Evolutionary conservation across 2,113 vertebrate species (phyloP), one percentile per base, ranked within the genome.

Genomic region (Butorides virescens): DNA sequence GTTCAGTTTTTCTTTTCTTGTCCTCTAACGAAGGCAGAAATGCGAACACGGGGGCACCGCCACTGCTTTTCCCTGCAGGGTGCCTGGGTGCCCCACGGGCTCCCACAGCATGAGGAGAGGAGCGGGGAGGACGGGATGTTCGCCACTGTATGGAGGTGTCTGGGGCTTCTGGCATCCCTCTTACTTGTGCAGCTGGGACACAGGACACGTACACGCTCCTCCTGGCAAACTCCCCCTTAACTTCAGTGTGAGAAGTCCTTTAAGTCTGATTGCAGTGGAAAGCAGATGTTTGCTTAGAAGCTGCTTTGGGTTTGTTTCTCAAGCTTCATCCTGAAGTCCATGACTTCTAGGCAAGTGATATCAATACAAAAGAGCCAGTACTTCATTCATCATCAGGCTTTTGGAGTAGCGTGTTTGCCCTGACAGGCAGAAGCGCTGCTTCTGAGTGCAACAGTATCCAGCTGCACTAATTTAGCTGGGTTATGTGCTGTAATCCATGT

Each of bases 41-140:
- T 32, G 16, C 0, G 2, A 55, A 58, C 10, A 37, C 50, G 32
- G 29, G 12, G 26, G 4, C 27, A n/a, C 19, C 0, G 0, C 29
- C 49, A n/a, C 30, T 58, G 56, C 37, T 21, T 59, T 76, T 59
- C 37, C 19, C 58, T 90, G 37, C 27, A 37, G 71, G 12, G 13
- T 61, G 39, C 29, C 58, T 20, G 22, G 9, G 30, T 50, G 18
- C 67, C 13, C 34, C 1, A 0, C 0, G 8, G 32, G 11, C 14
- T 75, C 49, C 46, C n/a, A 20, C 21, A 42, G 23, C 32, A 30
- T 2, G 0, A 30, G 21, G 63, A 71, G 36, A 36, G 21, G 20
- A 87, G 42, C 1, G 1, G 39, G 25, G 15, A 58, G 34, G 53
- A 44, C 42, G 37, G 44, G 6, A 53, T 22, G 21, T 36, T 50